These are phyloP conservation scores for Nowickia ferox DNA, from an alignment of 2,888 invertebrate genomes.

Conservation along the genomic window DNA sequence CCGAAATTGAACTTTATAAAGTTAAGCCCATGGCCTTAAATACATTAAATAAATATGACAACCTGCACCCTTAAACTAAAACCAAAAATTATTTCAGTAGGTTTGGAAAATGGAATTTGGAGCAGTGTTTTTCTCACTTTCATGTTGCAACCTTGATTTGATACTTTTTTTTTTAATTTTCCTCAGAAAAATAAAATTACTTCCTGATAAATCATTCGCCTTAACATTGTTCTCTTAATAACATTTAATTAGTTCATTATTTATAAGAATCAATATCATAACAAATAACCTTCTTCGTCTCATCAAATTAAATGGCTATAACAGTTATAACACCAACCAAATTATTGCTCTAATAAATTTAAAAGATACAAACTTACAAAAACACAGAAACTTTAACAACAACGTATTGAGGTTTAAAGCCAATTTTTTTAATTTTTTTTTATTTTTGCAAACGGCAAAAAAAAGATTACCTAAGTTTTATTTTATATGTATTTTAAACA, in stretches of 20 bases:
- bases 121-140: too few relatives aligned
- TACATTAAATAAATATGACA: too few relatives aligned
- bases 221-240: background rate
- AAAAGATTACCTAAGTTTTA: background rate
- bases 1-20: too few relatives aligned
- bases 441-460: background rate
- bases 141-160: too few relatives aligned
- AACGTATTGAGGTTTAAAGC: background rate
- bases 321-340: constrained; percentile 51
- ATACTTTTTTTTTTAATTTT: too few relatives aligned
- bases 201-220: too few relatives aligned
- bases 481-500: background rate
- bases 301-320: constrained; percentile 24
- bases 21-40: too few relatives aligned
- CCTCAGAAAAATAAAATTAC: too few relatives aligned
- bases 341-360: constrained; percentile 43
- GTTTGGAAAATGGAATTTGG: too few relatives aligned
- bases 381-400: background rate
- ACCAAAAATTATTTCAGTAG: too few relatives aligned
- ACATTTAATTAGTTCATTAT: background rate
- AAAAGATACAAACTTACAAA: background rate
- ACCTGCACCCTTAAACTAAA: too few relatives aligned
- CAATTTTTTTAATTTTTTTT: background rate
- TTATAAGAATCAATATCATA: background rate
- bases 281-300: background rate